Base-by-base conservation (phyloP, 1,140 invertebrate genomes). In the Halesus radiatus region DNA sequence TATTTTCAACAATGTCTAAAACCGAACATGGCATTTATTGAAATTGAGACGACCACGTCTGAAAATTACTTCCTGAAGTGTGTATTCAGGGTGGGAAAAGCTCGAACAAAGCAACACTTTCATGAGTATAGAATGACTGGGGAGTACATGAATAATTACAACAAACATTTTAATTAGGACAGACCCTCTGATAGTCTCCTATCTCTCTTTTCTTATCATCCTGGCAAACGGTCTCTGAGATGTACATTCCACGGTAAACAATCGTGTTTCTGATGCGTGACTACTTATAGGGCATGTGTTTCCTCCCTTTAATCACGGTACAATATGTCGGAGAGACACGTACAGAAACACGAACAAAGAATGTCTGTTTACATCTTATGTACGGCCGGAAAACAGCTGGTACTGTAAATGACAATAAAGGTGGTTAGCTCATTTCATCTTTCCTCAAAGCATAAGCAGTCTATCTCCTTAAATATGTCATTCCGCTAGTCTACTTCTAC, bases 381-480 rank as follows among this genome's bases (percentile, higher is more conserved):
- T 91, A 88, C 92, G 91, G 87, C 92, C 92, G 87, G 92, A 91
- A 90, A 94, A 94, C 88, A 94, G 90, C 89, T 94, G 93, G 88
- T 93, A 94, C 94, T 94, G 93, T 84, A 94, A 94, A 90, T 88
- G 85, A 88, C 81, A 89, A 88, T 83, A 87, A 87, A 86, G 54
- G 53, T 75, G 84, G 82, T 53, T 78, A 72, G 68, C 70, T 75
- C 58, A 56, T 72, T 16, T 58, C 15, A 77, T 75, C 58, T 53
- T 29, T 52, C 16, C 26, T 62, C 58, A 76, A 60, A 64, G 18
- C 66, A 23, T 58, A 68, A 75, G 76, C 73, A 79, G 29, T 78
- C 75, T 20, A 66, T 78, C 52, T 77, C 37, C 58, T 64, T 82
- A 76, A 73, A 62, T 79, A 80, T 74, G 45, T 77, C 78, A 73